Evolutionary conservation across 2,113 vertebrate genomes (phyloP), one percentile per base, ranked within the genome.

Genomic region (Pangasianodon gigas): DNA sequence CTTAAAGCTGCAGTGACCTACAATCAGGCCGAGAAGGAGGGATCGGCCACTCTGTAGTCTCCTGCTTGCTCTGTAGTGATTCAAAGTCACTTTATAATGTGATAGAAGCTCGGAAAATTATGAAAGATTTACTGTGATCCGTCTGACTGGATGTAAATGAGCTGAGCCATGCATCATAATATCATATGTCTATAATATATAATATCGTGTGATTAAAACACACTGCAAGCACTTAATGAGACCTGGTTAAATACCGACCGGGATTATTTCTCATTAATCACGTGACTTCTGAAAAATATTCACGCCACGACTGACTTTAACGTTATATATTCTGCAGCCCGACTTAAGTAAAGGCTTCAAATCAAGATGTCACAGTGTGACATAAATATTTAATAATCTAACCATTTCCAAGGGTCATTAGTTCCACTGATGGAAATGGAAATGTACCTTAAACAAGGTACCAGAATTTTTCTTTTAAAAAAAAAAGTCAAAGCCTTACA

Each of bases 1-100:
- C 86, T 90, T 88, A 89, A 92, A 91, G 90, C 87, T 21, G 87
- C 89, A 91, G 85, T 92, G 90, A 86, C 83, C 88, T 84, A 87
- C 88, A 71, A 65, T 88, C 65, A 6, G 60, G 32, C n/a, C 4
- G 62, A 83, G 82, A 26, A 44, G 82, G 87, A 77, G 52, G 88
- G 51, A 32, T 4, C 2, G 14, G 6, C 16, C 41, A 26, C 4
- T 48, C 16, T 51, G 21, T 24, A 13, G 16, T 81, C 24, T 85
- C 74, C 26, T 84, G 81, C 69, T n/a, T 48, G 21, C 5, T 26
- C 44, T 79, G 24, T 79, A 48, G 46, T 48, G 11, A 29, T 21
- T 8, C 14, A n/a, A n/a, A 81, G 32, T 52, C 6, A 6, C 18
- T n/a, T 54, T 19, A 6, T 54, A 19, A 75, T 41, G 11, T 19